A percentile compares a stretch with the other conserved stretches of the same genome.
Evolutionary conservation across 2,888 invertebrate genomes (phyloP).

Genomic region (Spisula subtruncata): DNA sequence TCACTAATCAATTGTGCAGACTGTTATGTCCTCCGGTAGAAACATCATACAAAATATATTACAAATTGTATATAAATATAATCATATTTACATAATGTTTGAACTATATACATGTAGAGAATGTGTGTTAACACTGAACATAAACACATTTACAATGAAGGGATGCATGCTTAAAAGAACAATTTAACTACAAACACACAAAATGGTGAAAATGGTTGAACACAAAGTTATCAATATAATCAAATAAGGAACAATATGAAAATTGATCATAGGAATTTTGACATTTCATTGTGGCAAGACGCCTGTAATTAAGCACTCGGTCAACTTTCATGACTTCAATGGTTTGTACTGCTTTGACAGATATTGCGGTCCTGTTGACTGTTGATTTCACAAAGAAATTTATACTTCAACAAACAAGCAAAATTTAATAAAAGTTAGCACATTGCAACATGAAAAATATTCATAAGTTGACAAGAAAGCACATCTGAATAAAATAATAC

Average conservation of each 20-base stretch:
- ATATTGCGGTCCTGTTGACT: background rate
- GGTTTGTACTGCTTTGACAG: background rate
- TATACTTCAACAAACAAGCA: conserved; percentile 6
- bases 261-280: conserved; percentile 11
- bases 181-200: conserved; percentile 26
- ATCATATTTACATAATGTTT: conserved; percentile 38
- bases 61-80: conserved; percentile 52
- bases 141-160: conserved; percentile 33
- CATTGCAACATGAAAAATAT: conserved; percentile 8
- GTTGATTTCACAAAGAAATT: background rate
- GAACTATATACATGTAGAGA: conserved; percentile 43
- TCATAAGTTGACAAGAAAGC: background rate
- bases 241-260: background rate
- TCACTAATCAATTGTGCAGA: conserved; percentile 33
- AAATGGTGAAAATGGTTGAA: conserved; percentile 38
- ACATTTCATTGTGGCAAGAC: conserved; percentile 9
- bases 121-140: conserved; percentile 40
- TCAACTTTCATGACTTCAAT: background rate
- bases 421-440: background rate
- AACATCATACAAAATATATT: conserved; percentile 8
- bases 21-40: conserved; percentile 35
- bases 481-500: conserved; percentile 16
- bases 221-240: conserved; percentile 41
- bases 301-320: conserved; percentile 7
- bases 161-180: conserved; percentile 21